These are phyloP conservation scores for Drosophila nebulosa DNA, from an alignment of 1,140 invertebrate genomes.

Conservation along the genomic window DNA sequence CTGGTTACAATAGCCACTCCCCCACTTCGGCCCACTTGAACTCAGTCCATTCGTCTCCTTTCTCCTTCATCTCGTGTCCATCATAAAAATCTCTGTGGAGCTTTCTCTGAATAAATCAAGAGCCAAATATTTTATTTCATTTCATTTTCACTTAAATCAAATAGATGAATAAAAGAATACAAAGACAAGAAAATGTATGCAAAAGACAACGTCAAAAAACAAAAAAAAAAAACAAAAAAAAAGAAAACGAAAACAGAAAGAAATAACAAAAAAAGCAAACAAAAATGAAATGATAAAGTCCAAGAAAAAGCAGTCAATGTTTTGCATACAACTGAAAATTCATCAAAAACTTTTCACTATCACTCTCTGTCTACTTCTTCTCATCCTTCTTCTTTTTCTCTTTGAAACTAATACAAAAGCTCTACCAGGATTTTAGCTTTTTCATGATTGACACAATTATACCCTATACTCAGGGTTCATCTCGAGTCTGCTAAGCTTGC, in stretches of 20 bases:
- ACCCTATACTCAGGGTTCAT: neutral
- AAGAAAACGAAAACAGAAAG: neutral
- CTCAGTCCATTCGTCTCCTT: neutral
- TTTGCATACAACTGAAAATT: neutral
- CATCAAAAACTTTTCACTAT: slow-evolving; percentile 8
- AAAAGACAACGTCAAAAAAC: slow-evolving; percentile 9
- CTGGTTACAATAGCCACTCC: slow-evolving; percentile 20
- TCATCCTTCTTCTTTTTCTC: too few species aligned
- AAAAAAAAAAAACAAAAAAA: neutral
- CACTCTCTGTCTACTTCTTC: neutral
- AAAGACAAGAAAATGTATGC: slow-evolving; percentile 14
- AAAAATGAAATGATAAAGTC: neutral
- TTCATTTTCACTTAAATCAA: slow-evolving; percentile 54
- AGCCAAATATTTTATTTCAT: slow-evolving; percentile 69
- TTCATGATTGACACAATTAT: neutral
- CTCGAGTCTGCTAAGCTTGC: neutral
- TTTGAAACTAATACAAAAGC: neutral
- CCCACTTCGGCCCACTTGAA: slow-evolving; percentile 6
- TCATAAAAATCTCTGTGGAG: slow-evolving; percentile 53
- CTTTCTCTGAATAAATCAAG: slow-evolving; percentile 67
- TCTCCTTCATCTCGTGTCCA: neutral
- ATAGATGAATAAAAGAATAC: slow-evolving; percentile 15
- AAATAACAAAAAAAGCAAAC: neutral
- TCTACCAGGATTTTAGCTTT: neutral
- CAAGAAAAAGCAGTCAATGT: neutral